Conservation (phyloP, 1,140 invertebrate genomes). For the Ectropis grisescens region DNA sequence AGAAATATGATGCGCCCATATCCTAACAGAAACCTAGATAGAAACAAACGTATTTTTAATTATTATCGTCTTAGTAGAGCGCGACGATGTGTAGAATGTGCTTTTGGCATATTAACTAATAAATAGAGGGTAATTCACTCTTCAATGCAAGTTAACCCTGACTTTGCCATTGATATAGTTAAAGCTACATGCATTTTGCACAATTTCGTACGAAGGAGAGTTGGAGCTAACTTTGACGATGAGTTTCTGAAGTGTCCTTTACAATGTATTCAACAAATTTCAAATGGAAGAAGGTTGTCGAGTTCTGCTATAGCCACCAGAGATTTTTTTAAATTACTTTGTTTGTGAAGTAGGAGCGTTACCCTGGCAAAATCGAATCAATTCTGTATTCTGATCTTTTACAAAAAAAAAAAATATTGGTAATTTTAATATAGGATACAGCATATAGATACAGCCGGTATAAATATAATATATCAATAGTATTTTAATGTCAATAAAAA, state of each 20-base stretch:
- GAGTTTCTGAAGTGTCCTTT: neutral
- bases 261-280: no score
- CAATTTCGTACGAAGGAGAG: slow-evolving; percentile 2
- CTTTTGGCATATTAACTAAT: neutral
- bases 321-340: no score
- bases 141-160: neutral
- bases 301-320: no score
- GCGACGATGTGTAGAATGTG: neutral
- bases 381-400: no score
- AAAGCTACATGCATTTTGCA: slow-evolving; percentile 5
- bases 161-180: neutral
- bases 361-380: no score
- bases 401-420: no score
- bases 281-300: no score
- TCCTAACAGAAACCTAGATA: neutral
- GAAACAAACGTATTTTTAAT: slow-evolving; percentile 6
- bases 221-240: slow-evolving; percentile 1
- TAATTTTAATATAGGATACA: no score
- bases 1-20: slow-evolving; percentile 17
- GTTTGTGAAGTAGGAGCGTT: no score
- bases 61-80: slow-evolving; percentile 3
- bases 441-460: no score
- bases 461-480: no score
- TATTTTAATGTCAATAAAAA: no score
- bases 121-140: neutral